Evolutionary conservation across 2,797 vertebrate species (phyloP).

Genomic region (Novumbra hubbsi): DNA sequence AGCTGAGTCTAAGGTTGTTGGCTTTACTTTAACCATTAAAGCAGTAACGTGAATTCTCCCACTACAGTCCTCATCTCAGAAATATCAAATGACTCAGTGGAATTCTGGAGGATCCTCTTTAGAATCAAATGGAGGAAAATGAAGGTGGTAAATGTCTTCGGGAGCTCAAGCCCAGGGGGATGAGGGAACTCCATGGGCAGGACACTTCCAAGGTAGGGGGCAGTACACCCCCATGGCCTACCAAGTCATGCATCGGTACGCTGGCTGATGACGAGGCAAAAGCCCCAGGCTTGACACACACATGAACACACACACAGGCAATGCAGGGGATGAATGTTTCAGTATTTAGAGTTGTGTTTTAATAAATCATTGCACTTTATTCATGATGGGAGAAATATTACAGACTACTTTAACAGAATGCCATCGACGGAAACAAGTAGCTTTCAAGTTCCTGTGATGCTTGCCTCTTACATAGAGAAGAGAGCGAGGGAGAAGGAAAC

Average conservation of each 20-base stretch:
- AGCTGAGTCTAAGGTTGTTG: background rate
- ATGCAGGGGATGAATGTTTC: conserved; percentile 81
- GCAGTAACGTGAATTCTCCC: background rate
- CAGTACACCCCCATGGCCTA: conserved; percentile 44
- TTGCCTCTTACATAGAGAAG: conserved; percentile 59
- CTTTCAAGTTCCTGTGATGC: conserved; percentile 82
- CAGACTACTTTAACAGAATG: conserved; percentile 41
- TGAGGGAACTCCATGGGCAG: conserved; percentile 52
- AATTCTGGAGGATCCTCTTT: conserved; percentile 75
- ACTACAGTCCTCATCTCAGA: background rate
- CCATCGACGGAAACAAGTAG: conserved; percentile 52
- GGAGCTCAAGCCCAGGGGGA: conserved; percentile 51
- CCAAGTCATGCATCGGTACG: conserved; percentile 77
- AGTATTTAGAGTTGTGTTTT: conserved; percentile 79
- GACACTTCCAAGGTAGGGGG: conserved; percentile 48
- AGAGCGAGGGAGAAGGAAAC: conserved; percentile 52
- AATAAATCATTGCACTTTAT: conserved; percentile 84
- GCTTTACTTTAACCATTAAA: background rate
- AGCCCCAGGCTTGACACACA: conserved; percentile 75
- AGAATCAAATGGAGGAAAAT: conserved; percentile 68
- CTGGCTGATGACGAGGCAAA: conserved; percentile 79
- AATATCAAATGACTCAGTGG: conserved; percentile 44
- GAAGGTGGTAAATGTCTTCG: conserved; percentile 73
- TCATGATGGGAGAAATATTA: conserved; percentile 69
- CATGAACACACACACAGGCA: conserved; percentile 62